Evolutionary conservation across 2,888 invertebrate species (phyloP).

Genomic region (Tuta absoluta): DNA sequence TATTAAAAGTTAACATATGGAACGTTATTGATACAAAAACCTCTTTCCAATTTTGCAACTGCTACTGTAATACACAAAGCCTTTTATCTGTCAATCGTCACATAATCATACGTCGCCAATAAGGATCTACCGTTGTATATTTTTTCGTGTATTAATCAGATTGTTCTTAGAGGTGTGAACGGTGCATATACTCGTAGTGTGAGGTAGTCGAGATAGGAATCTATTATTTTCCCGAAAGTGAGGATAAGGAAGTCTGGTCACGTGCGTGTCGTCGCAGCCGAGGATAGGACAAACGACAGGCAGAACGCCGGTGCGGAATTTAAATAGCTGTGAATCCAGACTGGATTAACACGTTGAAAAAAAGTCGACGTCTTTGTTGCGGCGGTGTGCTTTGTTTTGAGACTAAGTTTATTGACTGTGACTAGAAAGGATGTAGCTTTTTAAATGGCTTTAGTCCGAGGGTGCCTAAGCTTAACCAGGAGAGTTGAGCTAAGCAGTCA

Average conservation of each 20-base stretch:
- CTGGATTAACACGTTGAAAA: neutral
- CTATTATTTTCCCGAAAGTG: conserved; percentile 9
- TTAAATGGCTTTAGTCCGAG: neutral
- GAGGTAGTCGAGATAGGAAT: conserved; percentile 6
- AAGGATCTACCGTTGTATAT: neutral
- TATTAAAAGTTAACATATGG: no score
- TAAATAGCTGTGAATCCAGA: conserved; percentile 7
- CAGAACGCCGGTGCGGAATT: conserved; percentile 17
- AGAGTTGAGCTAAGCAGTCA: neutral
- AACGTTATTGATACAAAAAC: neutral
- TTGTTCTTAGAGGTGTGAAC: neutral
- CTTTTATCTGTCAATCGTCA: neutral
- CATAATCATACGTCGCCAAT: neutral
- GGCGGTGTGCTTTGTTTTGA: neutral
- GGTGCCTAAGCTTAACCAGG: neutral
- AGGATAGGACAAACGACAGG: conserved; percentile 16
- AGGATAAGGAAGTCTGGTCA: conserved; percentile 23
- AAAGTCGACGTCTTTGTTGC: neutral
- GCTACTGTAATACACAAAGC: no score
- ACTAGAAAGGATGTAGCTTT: neutral
- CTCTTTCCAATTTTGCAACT: neutral
- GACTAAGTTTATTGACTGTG: conserved; percentile 3
- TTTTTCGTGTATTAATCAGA: neutral
- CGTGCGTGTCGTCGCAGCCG: conserved; percentile 22
- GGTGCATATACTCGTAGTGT: conserved; percentile 3